Evolutionary conservation across 2,113 vertebrate genomes (phyloP), one percentile per base, ranked within the genome.

Genomic region (Neofelis nebulosa): DNA sequence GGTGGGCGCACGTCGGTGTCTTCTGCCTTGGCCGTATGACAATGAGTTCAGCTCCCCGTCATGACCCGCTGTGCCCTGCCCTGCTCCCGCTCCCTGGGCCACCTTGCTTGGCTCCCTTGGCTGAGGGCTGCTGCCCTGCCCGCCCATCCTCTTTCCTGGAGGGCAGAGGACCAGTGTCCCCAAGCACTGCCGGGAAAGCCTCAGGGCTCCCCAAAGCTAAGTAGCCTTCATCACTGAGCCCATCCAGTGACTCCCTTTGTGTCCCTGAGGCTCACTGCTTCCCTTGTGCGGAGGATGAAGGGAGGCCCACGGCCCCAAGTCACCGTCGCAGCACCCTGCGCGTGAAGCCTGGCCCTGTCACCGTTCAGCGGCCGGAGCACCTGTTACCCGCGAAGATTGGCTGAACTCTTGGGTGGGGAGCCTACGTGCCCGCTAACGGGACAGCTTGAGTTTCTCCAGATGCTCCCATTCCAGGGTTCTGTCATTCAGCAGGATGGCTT

Each of bases 401-500:
- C 3, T 33, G 69, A 94, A 23, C 33, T 79, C 63, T 27, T 82
- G 57, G 48, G 57, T 0, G 12, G 29, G 74, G 95, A 94, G 69
- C 91, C 63, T 81, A 82, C 97, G 93, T 85, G 45, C 86, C 41
- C 45, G 55, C 93, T 91, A 98, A 97, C 95, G 83, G 96, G 97
- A 94, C 93, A 97, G 96, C 93, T 87, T 65, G 86, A 55, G 93
- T 82, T 81, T 41, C 79, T 90, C 87, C 98, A 98, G 97, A 95
- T 98, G 97, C 97, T 98, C 82, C 36, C 29, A 50, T 97, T 92
- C 97, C 48, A 8, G 80, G 96, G 79, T 63, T 86, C 92, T 79
- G n/a, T 92, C 27, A 1, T 95, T 76, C 90, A 80, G 94, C 74
- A 69, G 87, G 95, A 96, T 21, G 50, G 89, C 90, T 93, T 97